Conservation (phyloP, 2,797 vertebrate species). For the Carapus acus region DNA sequence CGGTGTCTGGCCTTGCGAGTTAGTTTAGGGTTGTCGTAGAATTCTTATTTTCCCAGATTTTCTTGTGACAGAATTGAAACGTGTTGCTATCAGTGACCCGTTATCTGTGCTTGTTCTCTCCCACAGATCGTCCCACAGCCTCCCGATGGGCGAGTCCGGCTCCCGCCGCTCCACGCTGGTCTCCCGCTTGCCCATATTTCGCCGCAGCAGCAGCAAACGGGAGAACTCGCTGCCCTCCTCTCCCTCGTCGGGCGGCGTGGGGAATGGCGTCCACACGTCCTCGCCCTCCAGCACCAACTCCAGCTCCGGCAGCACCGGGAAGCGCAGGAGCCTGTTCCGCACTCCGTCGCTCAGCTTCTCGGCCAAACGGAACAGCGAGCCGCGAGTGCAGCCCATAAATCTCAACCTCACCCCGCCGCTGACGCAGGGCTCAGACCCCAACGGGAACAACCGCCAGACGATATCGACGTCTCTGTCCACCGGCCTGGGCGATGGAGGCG, state of each 20-base stretch:
- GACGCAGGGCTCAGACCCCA: constrained; percentile 57
- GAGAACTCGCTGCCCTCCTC: constrained; percentile 96
- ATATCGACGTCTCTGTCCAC: constrained; percentile 61
- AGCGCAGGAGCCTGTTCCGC: constrained; percentile 91
- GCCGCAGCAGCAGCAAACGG: constrained; percentile 84
- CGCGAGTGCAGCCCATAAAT: constrained; percentile 71
- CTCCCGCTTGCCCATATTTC: constrained; percentile 95
- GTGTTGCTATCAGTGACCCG: neutral
- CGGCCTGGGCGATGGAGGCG: constrained; percentile 73
- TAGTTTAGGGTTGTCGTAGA: neutral
- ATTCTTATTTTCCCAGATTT: neutral
- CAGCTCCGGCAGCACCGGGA: constrained; percentile 93
- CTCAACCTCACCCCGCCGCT: constrained; percentile 61
- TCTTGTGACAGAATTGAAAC: neutral
- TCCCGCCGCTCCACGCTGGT: constrained; percentile 89
- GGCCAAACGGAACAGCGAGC: constrained; percentile 78
- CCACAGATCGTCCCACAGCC: constrained; percentile 35
- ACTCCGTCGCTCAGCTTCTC: constrained; percentile 90
- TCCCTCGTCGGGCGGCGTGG: constrained; percentile 83
- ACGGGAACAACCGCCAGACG: constrained; percentile 63
- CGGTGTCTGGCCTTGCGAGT: too few relatives aligned
- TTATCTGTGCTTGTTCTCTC: constrained; percentile 4
- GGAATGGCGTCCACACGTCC: constrained; percentile 86
- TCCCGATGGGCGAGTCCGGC: constrained; percentile 89
- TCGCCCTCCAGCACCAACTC: constrained; percentile 98